Conservation (phyloP, 1,140 invertebrate genomes). For the Oedothorax gibbosus region DNA sequence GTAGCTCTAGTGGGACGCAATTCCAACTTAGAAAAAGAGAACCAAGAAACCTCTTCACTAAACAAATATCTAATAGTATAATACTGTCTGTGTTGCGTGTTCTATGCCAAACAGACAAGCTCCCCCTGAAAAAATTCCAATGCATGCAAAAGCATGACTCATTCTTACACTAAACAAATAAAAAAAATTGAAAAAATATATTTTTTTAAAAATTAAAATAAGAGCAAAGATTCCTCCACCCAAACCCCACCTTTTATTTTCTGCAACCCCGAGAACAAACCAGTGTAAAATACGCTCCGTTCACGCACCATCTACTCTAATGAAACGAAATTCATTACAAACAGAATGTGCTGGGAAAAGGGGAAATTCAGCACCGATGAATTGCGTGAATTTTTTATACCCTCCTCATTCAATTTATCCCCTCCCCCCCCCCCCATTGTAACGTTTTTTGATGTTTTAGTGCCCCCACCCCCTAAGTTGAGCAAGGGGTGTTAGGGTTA, state of each 20-base stretch:
- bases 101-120: no score
- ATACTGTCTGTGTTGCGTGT: no score
- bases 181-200: background rate
- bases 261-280: background rate
- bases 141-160: no score
- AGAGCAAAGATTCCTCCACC: background rate
- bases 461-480: background rate
- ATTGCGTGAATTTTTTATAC: constrained; percentile 33
- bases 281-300: constrained; percentile 31
- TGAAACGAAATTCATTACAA: constrained; percentile 60
- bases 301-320: constrained; percentile 60
- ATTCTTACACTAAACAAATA: no score
- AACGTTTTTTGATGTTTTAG: constrained; percentile 19
- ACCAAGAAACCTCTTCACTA: no score
- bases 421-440: background rate
- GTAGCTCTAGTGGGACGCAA: no score
- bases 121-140: no score
- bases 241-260: background rate
- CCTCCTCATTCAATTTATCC: constrained; percentile 6
- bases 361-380: constrained; percentile 52
- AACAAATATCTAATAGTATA: no score
- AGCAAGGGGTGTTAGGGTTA: background rate
- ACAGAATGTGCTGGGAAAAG: constrained; percentile 39
- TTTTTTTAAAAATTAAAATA: constrained; percentile 1
- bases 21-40: no score